A percentile compares a stretch with the other conserved stretches of the same genome.
Evolutionary conservation across 2,797 vertebrate species (phyloP).

Genomic region (Pipistrellus pygmaeus): DNA sequence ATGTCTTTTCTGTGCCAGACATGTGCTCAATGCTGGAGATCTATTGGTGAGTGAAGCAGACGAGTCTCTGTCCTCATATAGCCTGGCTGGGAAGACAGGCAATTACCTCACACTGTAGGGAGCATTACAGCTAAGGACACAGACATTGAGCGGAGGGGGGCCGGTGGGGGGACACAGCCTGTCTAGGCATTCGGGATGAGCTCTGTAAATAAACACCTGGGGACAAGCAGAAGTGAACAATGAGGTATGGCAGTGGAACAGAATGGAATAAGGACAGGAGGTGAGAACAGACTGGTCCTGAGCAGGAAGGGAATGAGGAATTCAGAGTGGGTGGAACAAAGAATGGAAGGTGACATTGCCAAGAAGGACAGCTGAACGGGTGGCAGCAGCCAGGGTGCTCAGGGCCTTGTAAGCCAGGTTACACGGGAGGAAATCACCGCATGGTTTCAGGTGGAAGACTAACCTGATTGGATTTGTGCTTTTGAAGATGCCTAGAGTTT

Average conservation of each 20-base stretch:
- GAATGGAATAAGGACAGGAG: neutral
- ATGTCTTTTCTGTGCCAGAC: neutral
- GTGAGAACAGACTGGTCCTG: neutral
- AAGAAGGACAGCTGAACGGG: neutral
- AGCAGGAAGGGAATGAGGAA: neutral
- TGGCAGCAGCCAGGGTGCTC: neutral
- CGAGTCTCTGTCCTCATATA: neutral
- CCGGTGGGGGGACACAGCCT: neutral
- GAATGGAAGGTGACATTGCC: neutral
- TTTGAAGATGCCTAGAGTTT: neutral
- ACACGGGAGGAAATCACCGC: fast-evolving
- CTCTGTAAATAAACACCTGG: neutral
- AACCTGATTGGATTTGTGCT: neutral
- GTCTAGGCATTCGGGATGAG: neutral
- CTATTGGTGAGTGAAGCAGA: neutral
- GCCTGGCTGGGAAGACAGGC: neutral
- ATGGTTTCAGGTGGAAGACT: neutral
- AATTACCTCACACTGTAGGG: neutral
- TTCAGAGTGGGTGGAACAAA: neutral
- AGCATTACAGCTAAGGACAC: neutral
- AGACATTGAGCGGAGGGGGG: neutral
- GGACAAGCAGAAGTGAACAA: neutral
- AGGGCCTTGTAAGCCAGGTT: fast-evolving
- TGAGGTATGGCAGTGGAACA: neutral
- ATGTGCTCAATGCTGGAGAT: neutral